Conservation (phyloP, 2,888 invertebrate genomes). For the Pomacea canaliculata region DNA sequence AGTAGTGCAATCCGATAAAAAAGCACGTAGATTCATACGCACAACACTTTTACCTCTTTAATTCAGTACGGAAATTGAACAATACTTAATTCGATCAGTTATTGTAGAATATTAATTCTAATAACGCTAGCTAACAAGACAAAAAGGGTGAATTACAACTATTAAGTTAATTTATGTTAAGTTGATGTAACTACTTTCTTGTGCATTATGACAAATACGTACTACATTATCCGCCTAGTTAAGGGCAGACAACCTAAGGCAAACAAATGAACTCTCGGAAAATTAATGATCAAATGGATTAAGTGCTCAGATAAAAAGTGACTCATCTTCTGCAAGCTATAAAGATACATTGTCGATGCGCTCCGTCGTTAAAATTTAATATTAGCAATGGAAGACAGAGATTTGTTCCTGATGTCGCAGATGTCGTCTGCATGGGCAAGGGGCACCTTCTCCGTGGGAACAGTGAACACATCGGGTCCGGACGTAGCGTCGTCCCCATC, state of each 20-base stretch:
- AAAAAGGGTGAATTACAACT: no score
- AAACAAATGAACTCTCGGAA: conserved; percentile 2
- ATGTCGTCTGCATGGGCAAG: neutral
- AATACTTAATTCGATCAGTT: no score
- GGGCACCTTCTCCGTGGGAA: neutral
- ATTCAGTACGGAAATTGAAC: no score
- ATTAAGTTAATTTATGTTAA: no score
- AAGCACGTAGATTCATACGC: no score
- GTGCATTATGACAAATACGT: conserved; percentile 27
- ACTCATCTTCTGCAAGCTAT: no score
- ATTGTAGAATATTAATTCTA: no score
- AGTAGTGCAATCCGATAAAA: neutral
- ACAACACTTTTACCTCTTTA: no score
- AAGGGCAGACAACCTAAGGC: conserved; percentile 19
- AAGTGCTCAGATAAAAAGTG: no score
- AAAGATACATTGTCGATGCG: neutral
- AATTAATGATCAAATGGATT: no score
- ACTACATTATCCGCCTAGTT: conserved; percentile 19
- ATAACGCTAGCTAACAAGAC: no score
- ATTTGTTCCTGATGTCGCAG: conserved; percentile 6
- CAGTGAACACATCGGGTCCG: neutral
- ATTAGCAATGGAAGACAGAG: conserved; percentile 3
- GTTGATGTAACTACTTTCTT: conserved; percentile 10
- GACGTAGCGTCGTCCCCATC: neutral
- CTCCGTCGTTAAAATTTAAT: neutral